Evolutionary conservation across 2,113 vertebrate genomes (phyloP).

Genomic region (Sapajus apella): DNA sequence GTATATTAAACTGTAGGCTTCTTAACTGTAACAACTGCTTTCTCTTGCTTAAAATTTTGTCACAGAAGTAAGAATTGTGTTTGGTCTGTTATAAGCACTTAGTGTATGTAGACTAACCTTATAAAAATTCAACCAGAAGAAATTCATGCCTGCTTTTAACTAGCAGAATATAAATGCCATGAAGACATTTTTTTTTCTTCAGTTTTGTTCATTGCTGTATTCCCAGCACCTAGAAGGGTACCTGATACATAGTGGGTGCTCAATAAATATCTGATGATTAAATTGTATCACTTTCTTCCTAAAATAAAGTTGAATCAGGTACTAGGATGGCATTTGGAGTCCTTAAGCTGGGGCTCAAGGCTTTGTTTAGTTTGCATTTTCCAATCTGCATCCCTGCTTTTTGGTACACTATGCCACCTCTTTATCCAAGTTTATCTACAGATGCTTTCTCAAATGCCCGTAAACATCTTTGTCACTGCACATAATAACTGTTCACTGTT

Average conservation of each 20-base stretch:
- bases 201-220: not conserved
- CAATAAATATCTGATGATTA: not conserved
- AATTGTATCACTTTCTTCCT: not conserved
- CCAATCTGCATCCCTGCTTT: not conserved
- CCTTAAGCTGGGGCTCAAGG: not conserved
- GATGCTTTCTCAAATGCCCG: not conserved
- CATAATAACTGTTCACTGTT: not conserved
- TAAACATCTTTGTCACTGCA: not conserved
- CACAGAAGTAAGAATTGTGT: not conserved
- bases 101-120: not conserved
- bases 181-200: not conserved
- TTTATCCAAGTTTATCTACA: not conserved
- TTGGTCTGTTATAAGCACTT: not conserved
- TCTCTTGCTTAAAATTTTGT: constrained; percentile 42
- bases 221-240: not conserved
- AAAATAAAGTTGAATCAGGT: not conserved
- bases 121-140: not conserved
- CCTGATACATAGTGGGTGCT: not conserved
- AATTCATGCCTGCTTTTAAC: not conserved
- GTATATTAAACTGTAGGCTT: not conserved
- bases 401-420: not conserved
- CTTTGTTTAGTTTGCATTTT: not conserved
- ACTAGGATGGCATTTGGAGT: not conserved
- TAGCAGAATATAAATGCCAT: not conserved
- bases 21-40: not conserved